Evolutionary conservation across 2,888 invertebrate species (phyloP), one percentile per base, ranked within the genome.

Genomic region (Arctia plantaginis): DNA sequence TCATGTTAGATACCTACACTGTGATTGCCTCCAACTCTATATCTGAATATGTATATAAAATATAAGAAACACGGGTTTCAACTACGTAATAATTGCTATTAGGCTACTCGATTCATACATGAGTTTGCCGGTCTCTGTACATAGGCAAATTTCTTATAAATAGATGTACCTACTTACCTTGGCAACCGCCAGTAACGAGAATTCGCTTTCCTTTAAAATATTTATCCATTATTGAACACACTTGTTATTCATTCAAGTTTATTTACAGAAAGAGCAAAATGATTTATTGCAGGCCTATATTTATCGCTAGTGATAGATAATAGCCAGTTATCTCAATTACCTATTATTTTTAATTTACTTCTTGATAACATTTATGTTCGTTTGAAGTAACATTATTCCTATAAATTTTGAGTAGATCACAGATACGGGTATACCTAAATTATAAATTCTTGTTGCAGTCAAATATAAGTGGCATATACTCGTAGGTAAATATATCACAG

Each of bases 171-270:
- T 66, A 69, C 74, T 87, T 96, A 98, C 98, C 98, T 96, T 97
- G 97, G 66, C 98, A 98, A 72, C 98, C 98, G 69, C 99, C 99
- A 6, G 99, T 99, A 0, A 99, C 98, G 66, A 99, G 94, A 86
- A 98, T 97, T 71, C 97, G 96, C 95, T 98, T 98, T 71, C 97
- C 97, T 84, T 96, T 95, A 88, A 98, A 98, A 80, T 91, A 93
- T 85, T 96, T 91, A 74, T 91, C 90, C 93, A 94, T 94, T 74
- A 76, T 85, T 71, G 15, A 47, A 18, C 62, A 44, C 73, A 75
- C 66, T 47, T 75, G 65, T 72, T 30, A 27, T n/a, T n/a, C 72
- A 66, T 68, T 13, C 35, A 66, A 69, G 27, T 66, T 65, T 72
- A 68, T 66, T 71, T 71, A 68, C 51, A 41, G 20, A 69, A 72